Base-by-base conservation (phyloP, 2,888 invertebrate species). In the Tillus elongatus region DNA sequence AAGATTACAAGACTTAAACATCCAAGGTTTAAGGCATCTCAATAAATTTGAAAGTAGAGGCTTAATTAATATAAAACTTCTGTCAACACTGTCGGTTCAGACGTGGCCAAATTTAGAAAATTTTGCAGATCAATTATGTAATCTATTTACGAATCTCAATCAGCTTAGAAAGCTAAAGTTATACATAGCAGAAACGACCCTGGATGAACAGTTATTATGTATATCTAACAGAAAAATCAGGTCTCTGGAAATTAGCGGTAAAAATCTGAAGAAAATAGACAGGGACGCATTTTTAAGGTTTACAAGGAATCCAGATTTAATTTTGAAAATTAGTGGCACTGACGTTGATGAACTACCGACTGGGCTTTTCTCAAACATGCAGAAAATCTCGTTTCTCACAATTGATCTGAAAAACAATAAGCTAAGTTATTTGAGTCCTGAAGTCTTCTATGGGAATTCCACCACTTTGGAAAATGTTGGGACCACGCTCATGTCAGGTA, bases 391-490 rank as follows among this genome's bases (percentile, higher is more conserved):
- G 4, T 84, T 86, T 61, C 71, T 90, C 39, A 80, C 80, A 27
- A 73, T 92, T 41, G 89, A 91, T 66, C 71, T 91, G 47, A 78
- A 85, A 43, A 75, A 80, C 59, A 92, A 92, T 68, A 76, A 78
- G 66, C 73, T 91, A 57, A 75, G 79, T 19, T 77, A 80, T 40
- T 71, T 91, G 45, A 82, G 83, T 59, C 83, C 88, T 35, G 84
- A 86, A 44, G 82, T 85, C 43, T 82, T 91, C 61, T 90, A 90
- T 63, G 84, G 85, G 15, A 89, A 90, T 63, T 78, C 82, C 49
- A 83, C 85, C 13, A 79, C 80, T 51, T 89, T 89, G 89, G 88
- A 88, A 64, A 79, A 82, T 47, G 82, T 86, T 46, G 89, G 89
- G 9, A 89, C 90, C 3, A 83, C 86, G 57, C 74, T 88, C 59